Evolutionary conservation across 2,113 vertebrate genomes (phyloP).

Genomic region (Mastomys coucha): DNA sequence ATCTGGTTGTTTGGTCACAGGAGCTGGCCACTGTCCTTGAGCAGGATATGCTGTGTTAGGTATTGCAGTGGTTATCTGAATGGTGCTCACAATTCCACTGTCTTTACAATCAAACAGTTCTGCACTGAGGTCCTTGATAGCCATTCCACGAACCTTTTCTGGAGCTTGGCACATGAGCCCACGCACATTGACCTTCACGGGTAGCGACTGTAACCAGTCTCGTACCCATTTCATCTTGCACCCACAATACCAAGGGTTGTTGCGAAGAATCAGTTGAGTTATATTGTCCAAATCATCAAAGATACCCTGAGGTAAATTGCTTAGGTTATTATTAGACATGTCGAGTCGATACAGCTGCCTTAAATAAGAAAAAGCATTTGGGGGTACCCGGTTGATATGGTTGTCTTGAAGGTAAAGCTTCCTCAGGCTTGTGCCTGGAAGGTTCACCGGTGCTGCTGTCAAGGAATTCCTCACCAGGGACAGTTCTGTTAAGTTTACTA

Average conservation of each 20-base stretch:
- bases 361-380: conserved; percentile 96
- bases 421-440: conserved; percentile 95
- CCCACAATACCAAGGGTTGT: conserved; percentile 99
- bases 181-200: conserved; percentile 97
- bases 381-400: conserved; percentile 96
- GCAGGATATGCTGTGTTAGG: conserved; percentile 91
- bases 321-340: conserved; percentile 98
- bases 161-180: conserved; percentile 99
- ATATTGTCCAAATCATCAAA: conserved; percentile 99
- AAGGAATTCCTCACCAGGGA: conserved; percentile 97
- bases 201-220: conserved; percentile 95
- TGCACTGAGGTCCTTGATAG: conserved; percentile 96
- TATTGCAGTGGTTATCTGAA: conserved; percentile 92
- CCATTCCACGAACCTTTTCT: conserved; percentile 98
- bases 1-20: conserved; percentile 94
- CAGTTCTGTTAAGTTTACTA: conserved; percentile 97
- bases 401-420: conserved; percentile 99
- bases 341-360: conserved; percentile 97
- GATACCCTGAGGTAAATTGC: conserved; percentile 96
- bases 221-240: conserved; percentile 99
- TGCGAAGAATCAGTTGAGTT: conserved; percentile 97
- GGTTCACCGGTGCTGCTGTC: conserved; percentile 94
- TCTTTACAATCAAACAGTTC: conserved; percentile 96
- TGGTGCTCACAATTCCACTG: conserved; percentile 86
- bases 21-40: conserved; percentile 93